Percentiles rank a stretch among this genome's conserved stretches.
Evolutionary conservation across 2,797 vertebrate genomes (phyloP).

Genomic region (Dermochelys coriacea): DNA sequence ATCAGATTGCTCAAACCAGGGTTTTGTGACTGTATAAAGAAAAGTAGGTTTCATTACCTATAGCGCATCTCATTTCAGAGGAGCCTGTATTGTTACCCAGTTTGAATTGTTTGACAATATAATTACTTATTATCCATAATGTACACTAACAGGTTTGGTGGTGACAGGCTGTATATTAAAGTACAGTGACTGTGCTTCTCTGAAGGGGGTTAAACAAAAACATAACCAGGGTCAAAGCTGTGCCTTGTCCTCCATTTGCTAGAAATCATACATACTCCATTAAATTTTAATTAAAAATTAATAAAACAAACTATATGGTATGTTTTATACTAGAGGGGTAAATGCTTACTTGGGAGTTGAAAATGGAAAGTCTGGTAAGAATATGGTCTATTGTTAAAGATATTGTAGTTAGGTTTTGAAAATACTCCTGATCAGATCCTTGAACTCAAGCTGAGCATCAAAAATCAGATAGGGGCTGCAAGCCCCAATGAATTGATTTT

Average conservation of each 20-base stretch:
- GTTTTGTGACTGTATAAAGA: conserved; percentile 62
- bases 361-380: conserved; percentile 16
- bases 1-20: conserved; percentile 54
- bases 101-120: conserved; percentile 76
- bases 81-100: conserved; percentile 62
- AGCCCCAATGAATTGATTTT: conserved; percentile 55
- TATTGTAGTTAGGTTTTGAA: conserved; percentile 24
- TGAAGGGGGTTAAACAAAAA: conserved; percentile 74
- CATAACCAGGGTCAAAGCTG: conserved; percentile 63
- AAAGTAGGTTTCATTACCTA: conserved; percentile 72
- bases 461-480: conserved; percentile 33
- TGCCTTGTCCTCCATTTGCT: conserved; percentile 51
- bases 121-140: conserved; percentile 76
- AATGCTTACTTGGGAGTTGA: conserved; percentile 37
- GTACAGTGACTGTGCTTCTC: conserved; percentile 63
- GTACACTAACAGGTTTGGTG: conserved; percentile 70
- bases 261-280: conserved; percentile 37
- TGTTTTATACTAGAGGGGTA: conserved; percentile 17
- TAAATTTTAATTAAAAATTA: conserved; percentile 70
- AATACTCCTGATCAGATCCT: conserved; percentile 35
- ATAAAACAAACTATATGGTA: conserved; percentile 38
- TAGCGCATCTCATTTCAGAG: conserved; percentile 54
- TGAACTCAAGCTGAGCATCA: conserved; percentile 1
- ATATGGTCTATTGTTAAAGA: not conserved
- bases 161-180: conserved; percentile 72